phyloP scores from a whole-genome alignment of 2,113 vertebrate species.

The Tor tambroides region DNA sequence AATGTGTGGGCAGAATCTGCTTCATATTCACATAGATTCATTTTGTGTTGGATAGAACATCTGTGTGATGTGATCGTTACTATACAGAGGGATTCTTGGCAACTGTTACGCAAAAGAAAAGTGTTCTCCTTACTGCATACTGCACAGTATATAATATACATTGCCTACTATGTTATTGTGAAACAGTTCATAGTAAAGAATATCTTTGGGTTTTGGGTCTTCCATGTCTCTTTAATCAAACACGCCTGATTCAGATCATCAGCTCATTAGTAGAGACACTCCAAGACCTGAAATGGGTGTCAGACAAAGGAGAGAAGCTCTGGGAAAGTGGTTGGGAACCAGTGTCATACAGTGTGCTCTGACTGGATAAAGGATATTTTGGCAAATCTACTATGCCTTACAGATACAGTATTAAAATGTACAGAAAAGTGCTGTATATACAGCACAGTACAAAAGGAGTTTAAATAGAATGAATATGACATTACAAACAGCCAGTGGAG shows the following conservation, averaged over 20 bases:
- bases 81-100: background rate
- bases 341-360: background rate
- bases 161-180: background rate
- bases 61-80: background rate
- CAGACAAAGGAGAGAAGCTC: too few species aligned
- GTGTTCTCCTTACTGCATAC: background rate
- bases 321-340: too few species aligned
- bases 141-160: background rate
- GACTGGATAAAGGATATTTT: background rate
- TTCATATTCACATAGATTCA: conserved; percentile 18
- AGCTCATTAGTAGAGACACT: too few species aligned
- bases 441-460: background rate
- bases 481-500: background rate
- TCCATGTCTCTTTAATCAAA: too few species aligned
- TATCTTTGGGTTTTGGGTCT: too few species aligned
- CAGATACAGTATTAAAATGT: background rate
- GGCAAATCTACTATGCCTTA: background rate
- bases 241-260: too few species aligned
- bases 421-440: background rate
- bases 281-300: too few species aligned
- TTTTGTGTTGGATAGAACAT: background rate
- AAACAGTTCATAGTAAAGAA: background rate
- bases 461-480: too few species aligned
- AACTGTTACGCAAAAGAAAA: background rate
- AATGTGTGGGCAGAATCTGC: conserved; percentile 2